These are phyloP conservation scores for Carollia perspicillata DNA, from an alignment of 2,113 vertebrate species.

Conservation along the genomic window DNA sequence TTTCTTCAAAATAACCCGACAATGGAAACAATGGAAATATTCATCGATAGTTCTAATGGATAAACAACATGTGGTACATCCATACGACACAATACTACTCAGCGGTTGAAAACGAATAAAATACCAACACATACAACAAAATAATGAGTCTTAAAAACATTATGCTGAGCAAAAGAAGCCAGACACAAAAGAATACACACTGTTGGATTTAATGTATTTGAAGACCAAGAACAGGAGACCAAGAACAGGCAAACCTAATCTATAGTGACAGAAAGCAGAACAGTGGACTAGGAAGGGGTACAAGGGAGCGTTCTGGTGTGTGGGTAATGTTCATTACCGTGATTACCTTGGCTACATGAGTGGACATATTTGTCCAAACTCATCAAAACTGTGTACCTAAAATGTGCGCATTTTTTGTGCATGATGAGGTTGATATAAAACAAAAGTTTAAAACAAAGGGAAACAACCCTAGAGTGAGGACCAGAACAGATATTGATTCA, in stretches of 20 bases:
- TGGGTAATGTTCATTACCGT: background rate
- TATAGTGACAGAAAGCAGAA: slow-evolving; percentile 11
- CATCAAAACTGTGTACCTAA: background rate
- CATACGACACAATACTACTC: background rate
- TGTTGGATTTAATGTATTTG: background rate
- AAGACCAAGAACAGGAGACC: no score
- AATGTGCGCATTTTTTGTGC: background rate
- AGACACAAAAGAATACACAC: background rate
- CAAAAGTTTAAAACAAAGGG: background rate
- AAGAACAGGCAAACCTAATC: background rate
- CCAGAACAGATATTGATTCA: background rate
- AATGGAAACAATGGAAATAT: background rate
- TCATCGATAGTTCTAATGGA: background rate
- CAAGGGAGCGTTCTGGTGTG: background rate
- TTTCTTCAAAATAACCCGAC: background rate
- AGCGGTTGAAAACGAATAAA: background rate
- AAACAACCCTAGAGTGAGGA: background rate
- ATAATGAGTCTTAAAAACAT: background rate
- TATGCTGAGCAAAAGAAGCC: background rate
- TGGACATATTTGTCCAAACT: background rate
- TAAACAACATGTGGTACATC: background rate
- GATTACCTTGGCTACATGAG: background rate
- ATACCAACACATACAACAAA: background rate
- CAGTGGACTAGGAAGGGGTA: no score
- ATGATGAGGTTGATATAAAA: background rate